Conservation (phyloP, 2,888 invertebrate species). For the Drosophila buzzatii region DNA sequence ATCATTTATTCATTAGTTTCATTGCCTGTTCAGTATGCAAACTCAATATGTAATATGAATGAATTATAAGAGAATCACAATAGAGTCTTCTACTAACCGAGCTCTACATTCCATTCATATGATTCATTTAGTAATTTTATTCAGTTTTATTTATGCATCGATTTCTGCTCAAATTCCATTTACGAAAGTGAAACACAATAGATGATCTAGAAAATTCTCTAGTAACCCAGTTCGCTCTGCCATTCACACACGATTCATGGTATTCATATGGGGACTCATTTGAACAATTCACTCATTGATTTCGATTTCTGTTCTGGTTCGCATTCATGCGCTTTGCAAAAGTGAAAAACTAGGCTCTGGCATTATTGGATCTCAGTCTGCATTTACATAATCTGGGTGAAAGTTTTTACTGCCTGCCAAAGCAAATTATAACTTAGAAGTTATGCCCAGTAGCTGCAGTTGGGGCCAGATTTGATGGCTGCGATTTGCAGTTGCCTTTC, state of each 20-base stretch:
- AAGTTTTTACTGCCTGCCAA: constrained; percentile 48
- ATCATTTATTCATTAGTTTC: not conserved
- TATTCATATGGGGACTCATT: constrained; percentile 2
- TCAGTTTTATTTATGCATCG: constrained; percentile 39
- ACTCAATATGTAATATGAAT: not conserved
- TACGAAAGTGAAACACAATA: constrained; percentile 8
- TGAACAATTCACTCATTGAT: constrained; percentile 22
- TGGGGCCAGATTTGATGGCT: constrained; percentile 34
- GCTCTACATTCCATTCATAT: constrained; percentile 27
- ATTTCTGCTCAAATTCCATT: constrained; percentile 55
- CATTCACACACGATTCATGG: not conserved
- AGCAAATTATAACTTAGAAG: constrained; percentile 72
- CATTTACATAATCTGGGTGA: constrained; percentile 76
- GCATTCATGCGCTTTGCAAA: constrained; percentile 58
- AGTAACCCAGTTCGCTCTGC: not conserved
- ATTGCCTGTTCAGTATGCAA: not conserved
- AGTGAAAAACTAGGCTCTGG: constrained; percentile 67
- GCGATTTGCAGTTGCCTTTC: constrained; percentile 62
- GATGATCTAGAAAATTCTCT: not conserved
- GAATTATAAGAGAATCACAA: not conserved
- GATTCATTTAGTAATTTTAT: constrained; percentile 34
- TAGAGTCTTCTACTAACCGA: constrained; percentile 19
- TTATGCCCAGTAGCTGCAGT: constrained; percentile 59
- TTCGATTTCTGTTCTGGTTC: constrained; percentile 67
- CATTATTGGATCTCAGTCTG: constrained; percentile 29